Evolutionary conservation across 2,113 vertebrate genomes (phyloP).

Genomic region (Rostratula benghalensis): DNA sequence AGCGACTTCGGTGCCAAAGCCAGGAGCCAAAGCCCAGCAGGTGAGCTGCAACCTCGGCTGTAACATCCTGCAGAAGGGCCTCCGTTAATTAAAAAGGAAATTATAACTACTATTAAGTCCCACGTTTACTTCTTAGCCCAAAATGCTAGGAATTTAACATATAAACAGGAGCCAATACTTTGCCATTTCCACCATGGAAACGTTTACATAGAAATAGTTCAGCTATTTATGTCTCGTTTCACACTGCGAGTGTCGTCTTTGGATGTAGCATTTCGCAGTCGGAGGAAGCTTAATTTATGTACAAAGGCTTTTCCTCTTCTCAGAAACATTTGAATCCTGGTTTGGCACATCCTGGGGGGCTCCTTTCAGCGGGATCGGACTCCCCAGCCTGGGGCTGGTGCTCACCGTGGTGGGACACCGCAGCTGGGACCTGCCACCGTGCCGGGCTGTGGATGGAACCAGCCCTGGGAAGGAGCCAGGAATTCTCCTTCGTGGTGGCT

Average conservation of each 20-base stretch:
- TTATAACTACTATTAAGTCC: background rate
- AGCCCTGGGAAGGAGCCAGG: background rate
- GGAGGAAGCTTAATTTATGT: background rate
- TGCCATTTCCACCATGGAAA: background rate
- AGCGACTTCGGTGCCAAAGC: background rate
- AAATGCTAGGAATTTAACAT: background rate
- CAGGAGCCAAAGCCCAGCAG: background rate
- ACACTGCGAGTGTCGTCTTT: background rate
- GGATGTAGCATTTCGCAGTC: background rate
- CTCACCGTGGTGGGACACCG: background rate
- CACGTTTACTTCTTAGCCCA: background rate
- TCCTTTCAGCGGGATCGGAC: background rate
- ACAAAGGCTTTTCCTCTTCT: background rate
- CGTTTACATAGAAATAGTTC: background rate
- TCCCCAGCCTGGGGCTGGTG: background rate
- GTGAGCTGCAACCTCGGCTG: background rate
- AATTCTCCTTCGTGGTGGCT: background rate
- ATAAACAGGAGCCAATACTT: background rate
- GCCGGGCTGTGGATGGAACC: background rate
- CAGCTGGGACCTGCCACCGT: background rate
- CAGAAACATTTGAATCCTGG: background rate
- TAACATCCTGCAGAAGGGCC: conserved; percentile 38
- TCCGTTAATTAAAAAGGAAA: conserved; percentile 58
- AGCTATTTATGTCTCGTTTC: background rate
- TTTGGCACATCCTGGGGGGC: background rate